Evolutionary conservation across 2,888 invertebrate species (phyloP), one percentile per base, ranked within the genome.

Genomic region (Conchocele bisecta): DNA sequence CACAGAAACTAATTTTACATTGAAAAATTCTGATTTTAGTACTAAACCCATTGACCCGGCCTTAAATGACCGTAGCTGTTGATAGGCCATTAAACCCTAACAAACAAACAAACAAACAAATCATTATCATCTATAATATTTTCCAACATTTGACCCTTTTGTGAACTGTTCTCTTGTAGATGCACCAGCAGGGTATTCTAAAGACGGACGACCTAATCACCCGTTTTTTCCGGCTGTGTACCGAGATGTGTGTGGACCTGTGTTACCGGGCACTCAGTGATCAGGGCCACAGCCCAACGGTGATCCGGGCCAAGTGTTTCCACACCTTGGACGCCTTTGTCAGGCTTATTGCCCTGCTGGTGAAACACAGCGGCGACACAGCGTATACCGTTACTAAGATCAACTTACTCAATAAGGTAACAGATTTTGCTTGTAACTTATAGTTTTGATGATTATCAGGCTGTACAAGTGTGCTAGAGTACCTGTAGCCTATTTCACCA

Each of bases 151-250:
- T 20, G 17, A 22, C 20, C n/a, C n/a, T 51, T 29, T 33, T 31
- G 13, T 24, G 39, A n/a, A 33, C 29, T 22, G 6, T 26, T 58
- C 42, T 33, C 20, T 82, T 89, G 29, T 89, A 98, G 91, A 97
- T 99, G 98, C 98, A 98, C 91, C 94, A 96, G 86, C 96, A 97
- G 84, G 97, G 99, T 4, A 97, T 99, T 70, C 93, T 98, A 58
- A 98, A 98, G 91, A 98, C 98, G 0, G 99, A 99, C 89, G 99
- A 99, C 89, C 93, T 98, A 87, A 98, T 99, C 75, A 97, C 98
- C 0, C 93, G 98, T 66, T 99, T 99, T 93, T 98, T 99, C 93
- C 94, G 99, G 44, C 94, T 98, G 72, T 97, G 98, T 63, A 97
- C 98, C 0, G 98, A 98, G 91, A 95, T 98, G 93, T 98, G 98